A percentile compares a stretch with the other conserved stretches of the same genome.
These are phyloP conservation scores for Lagorchestes hirsutus DNA, from an alignment of 2,797 vertebrate species.

Conservation along the genomic window DNA sequence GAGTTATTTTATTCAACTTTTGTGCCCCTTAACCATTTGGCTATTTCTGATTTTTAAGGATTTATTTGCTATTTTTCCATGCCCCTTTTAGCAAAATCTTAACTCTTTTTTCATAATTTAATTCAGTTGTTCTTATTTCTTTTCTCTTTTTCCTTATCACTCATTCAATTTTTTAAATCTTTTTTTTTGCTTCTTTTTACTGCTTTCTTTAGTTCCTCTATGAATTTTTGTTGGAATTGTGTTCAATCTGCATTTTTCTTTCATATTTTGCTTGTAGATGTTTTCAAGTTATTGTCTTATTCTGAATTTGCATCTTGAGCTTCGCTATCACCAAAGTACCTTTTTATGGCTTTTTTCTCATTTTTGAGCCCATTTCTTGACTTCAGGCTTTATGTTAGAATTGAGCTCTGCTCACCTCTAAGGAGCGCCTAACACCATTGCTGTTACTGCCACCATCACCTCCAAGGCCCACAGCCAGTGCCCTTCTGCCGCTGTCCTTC, in stretches of 20 bases:
- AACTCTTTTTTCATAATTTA: no score
- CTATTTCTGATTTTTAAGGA: not conserved
- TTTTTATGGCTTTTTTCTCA: not conserved
- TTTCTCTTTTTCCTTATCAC: no score
- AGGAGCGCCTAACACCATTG: no score
- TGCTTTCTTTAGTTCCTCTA: no score
- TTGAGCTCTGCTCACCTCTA: not conserved
- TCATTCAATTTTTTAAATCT: no score
- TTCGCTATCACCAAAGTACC: not conserved
- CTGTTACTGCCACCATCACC: not conserved
- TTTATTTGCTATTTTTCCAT: not conserved
- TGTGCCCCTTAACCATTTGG: no score
- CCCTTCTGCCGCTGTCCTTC: not conserved
- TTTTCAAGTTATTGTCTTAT: not conserved
- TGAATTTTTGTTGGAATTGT: no score
- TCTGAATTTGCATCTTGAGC: not conserved
- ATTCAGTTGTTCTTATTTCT: no score
- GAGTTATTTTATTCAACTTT: conserved; percentile 13
- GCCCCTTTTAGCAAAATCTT: no score
- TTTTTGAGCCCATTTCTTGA: not conserved
- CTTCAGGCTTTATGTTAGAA: not conserved
- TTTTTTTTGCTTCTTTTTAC: no score
- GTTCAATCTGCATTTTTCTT: no score
- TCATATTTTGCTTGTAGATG: not conserved
- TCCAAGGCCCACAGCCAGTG: not conserved